phyloP scores from a whole-genome alignment of 2,797 vertebrate genomes.

The Hippocampus kuda region DNA sequence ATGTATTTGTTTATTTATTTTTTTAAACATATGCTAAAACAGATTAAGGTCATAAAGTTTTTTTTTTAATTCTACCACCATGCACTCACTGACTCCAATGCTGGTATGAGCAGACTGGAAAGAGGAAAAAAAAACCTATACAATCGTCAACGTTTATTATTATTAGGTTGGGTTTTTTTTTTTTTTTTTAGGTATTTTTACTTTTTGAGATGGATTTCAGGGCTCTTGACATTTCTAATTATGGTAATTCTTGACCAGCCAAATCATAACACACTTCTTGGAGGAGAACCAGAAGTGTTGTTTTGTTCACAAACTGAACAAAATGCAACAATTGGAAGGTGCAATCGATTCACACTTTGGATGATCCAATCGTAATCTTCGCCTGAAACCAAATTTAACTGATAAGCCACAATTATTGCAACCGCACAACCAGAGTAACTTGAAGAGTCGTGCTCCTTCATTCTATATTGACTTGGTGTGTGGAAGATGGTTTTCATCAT shows the following conservation, averaged over 20 bases:
- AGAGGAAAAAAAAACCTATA: constrained; percentile 14
- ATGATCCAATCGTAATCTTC: not conserved
- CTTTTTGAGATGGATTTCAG: constrained; percentile 10
- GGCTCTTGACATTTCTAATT: constrained; percentile 7
- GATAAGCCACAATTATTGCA: not conserved
- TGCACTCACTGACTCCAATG: constrained; percentile 10
- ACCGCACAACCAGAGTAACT: not conserved
- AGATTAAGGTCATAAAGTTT: constrained; percentile 18
- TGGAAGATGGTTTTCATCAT: not conserved
- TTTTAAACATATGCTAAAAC: constrained; percentile 10
- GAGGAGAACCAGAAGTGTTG: constrained; percentile 28
- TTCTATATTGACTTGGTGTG: not conserved
- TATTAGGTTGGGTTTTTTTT: not conserved
- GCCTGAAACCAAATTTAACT: not conserved
- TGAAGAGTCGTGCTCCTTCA: not conserved
- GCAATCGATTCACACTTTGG: constrained; percentile 10
- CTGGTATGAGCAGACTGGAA: constrained; percentile 14
- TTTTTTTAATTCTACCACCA: constrained; percentile 2
- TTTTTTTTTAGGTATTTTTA: constrained; percentile 7
- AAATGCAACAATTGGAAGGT: not conserved
- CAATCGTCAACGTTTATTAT: too few relatives aligned
- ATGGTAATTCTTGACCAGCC: constrained; percentile 1
- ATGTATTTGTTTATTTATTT: not conserved
- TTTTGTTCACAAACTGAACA: constrained; percentile 28
- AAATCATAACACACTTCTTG: constrained; percentile 10